phyloP scores from a whole-genome alignment of 2,888 invertebrate genomes.

The Bugulina stolonifera region DNA sequence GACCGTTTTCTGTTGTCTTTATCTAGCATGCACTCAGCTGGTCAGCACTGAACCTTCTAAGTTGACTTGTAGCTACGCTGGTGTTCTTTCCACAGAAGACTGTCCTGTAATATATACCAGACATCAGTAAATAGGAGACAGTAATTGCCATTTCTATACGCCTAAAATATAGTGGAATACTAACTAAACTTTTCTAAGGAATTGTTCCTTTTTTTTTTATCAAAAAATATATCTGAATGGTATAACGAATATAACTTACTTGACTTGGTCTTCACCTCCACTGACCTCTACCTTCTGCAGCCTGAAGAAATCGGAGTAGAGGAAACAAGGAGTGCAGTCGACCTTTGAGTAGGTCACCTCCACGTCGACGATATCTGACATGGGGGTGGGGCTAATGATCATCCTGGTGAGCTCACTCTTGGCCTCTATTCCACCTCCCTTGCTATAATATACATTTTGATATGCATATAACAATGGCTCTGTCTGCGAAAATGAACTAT shows the following conservation, averaged over 20 bases:
- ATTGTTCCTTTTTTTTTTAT: too few species aligned
- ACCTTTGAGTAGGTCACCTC: conserved; percentile 32
- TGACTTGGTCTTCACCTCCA: conserved; percentile 30
- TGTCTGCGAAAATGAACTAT: too few species aligned
- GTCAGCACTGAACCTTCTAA: background rate
- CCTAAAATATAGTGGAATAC: too few species aligned
- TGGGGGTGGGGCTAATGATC: conserved; percentile 32
- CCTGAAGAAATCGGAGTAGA: conserved; percentile 19
- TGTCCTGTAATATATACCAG: conserved; percentile 27
- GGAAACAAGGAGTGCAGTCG: background rate
- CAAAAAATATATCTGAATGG: too few species aligned
- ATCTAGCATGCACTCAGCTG: background rate
- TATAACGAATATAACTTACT: conserved; percentile 31
- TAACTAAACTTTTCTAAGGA: too few species aligned
- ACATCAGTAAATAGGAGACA: too few species aligned
- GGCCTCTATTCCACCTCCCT: conserved; percentile 32
- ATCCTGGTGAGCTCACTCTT: conserved; percentile 36
- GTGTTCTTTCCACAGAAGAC: conserved; percentile 28
- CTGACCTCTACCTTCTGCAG: conserved; percentile 30
- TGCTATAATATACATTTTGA: conserved; percentile 27
- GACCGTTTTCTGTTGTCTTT: too few species aligned
- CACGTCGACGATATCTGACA: conserved; percentile 33
- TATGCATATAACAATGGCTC: background rate
- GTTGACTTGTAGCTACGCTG: conserved; percentile 27
- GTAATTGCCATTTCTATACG: too few species aligned